Percentiles rank a stretch among this genome's conserved stretches.
These are phyloP conservation scores for Eupithecia subfuscata DNA, from an alignment of 2,888 invertebrate genomes.

Conservation along the genomic window DNA sequence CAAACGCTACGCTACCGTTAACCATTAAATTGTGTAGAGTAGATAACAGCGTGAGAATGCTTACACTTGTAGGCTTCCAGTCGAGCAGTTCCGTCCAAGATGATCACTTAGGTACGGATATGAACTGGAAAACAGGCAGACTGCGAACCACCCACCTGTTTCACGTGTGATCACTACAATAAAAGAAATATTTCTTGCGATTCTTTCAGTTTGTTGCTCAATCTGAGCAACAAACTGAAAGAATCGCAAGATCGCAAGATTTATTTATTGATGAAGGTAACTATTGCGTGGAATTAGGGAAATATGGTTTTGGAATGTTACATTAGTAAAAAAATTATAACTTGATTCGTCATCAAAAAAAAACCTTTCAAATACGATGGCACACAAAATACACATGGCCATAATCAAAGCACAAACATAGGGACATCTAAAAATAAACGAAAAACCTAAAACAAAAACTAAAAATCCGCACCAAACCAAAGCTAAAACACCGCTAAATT, in stretches of 20 bases:
- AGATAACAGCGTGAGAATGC: slow-evolving; percentile 46
- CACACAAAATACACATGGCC: background rate
- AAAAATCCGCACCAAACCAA: slow-evolving; percentile 47
- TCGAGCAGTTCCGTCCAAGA: slow-evolving; percentile 39
- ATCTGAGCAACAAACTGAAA: no score
- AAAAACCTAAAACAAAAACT: slow-evolving; percentile 29
- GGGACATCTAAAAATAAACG: background rate
- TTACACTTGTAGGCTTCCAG: slow-evolving; percentile 54
- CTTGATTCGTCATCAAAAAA: background rate
- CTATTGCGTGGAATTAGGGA: background rate
- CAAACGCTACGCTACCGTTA: no score
- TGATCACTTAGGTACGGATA: slow-evolving; percentile 40
- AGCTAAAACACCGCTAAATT: slow-evolving; percentile 57
- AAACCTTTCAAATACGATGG: background rate
- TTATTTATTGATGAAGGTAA: background rate
- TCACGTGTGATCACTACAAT: background rate
- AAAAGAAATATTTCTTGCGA: background rate
- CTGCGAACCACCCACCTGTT: slow-evolving; percentile 36
- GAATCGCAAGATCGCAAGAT: background rate
- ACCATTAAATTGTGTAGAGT: no score
- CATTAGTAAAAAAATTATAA: no score
- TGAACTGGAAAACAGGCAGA: slow-evolving; percentile 46
- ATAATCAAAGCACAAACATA: background rate
- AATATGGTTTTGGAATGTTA: no score
- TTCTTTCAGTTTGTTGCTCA: background rate